These are phyloP conservation scores for Bombus confusus DNA, from an alignment of 1,140 invertebrate genomes.

Conservation along the genomic window DNA sequence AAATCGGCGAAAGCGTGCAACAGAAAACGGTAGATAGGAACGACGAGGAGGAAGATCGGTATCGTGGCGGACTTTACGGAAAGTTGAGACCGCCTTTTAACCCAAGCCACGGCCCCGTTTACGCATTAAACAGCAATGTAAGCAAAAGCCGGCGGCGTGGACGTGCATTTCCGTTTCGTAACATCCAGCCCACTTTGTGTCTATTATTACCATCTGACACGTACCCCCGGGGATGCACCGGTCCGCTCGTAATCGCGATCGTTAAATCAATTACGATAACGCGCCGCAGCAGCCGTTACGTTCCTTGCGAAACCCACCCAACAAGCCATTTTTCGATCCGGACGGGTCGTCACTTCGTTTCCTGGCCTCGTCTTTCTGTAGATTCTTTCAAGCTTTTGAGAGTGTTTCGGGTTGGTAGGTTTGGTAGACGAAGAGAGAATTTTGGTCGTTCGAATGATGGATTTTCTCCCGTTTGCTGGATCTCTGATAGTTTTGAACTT, in stretches of 20 bases:
- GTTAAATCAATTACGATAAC: conserved; percentile 63
- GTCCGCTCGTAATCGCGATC: conserved; percentile 50
- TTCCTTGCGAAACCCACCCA: neutral
- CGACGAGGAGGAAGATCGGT: conserved; percentile 1
- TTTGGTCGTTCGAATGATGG: no score
- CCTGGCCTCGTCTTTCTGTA: neutral
- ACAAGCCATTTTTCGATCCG: neutral
- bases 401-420: neutral
- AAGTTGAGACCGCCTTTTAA: conserved; percentile 9
- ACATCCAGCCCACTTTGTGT: conserved; percentile 64
- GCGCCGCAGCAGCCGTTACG: neutral
- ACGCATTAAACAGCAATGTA: conserved; percentile 63
- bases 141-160: conserved; percentile 55
- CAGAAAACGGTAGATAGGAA: neutral
- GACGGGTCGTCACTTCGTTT: neutral
- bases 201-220: conserved; percentile 62
- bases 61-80: neutral
- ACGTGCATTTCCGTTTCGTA: conserved; percentile 67
- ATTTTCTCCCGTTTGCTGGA: no score
- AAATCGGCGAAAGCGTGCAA: neutral
- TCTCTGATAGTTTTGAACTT: no score
- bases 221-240: conserved; percentile 33
- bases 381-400: neutral
- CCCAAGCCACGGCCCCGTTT: conserved; percentile 38
- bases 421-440: no score